Percentiles rank a stretch among this genome's conserved stretches.
Evolutionary conservation across 2,113 vertebrate species (phyloP).

Genomic region (Sminthopsis crassicaudata): DNA sequence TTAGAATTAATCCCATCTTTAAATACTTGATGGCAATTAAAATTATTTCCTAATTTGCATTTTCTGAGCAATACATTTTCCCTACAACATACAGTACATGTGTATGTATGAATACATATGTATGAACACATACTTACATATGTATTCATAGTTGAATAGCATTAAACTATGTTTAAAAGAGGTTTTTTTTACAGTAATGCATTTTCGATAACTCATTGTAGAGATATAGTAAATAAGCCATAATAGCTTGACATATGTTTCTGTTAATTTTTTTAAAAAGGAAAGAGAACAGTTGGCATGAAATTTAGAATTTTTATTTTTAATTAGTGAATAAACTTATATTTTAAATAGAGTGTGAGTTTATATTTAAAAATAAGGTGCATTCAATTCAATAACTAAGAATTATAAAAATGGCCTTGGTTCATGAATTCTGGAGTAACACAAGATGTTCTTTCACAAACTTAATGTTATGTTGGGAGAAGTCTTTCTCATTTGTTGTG

Average conservation of each 20-base stretch:
- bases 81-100: neutral
- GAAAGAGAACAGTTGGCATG: conserved; percentile 46
- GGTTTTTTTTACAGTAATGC: neutral
- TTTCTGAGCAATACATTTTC: conserved; percentile 37
- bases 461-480: conserved; percentile 24
- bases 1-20: neutral
- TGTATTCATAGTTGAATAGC: neutral
- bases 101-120: too few relatives aligned
- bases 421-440: neutral
- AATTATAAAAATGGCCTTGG: conserved; percentile 27
- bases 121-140: too few relatives aligned
- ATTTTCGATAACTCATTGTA: conserved; percentile 34
- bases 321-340: conserved; percentile 63
- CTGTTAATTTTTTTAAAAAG: conserved; percentile 15
- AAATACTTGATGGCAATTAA: conserved; percentile 24
- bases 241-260: neutral
- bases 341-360: conserved; percentile 41
- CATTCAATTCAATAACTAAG: conserved; percentile 20
- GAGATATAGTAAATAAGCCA: conserved; percentile 3
- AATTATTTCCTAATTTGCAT: conserved; percentile 32
- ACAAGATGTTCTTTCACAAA: neutral
- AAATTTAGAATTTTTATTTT: conserved; percentile 63
- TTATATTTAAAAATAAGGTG: conserved; percentile 55
- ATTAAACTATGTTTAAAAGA: conserved; percentile 15
- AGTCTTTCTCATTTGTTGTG: conserved; percentile 46